These are phyloP conservation scores for Hippolais icterina DNA, from an alignment of 2,113 vertebrate genomes.

Conservation along the genomic window DNA sequence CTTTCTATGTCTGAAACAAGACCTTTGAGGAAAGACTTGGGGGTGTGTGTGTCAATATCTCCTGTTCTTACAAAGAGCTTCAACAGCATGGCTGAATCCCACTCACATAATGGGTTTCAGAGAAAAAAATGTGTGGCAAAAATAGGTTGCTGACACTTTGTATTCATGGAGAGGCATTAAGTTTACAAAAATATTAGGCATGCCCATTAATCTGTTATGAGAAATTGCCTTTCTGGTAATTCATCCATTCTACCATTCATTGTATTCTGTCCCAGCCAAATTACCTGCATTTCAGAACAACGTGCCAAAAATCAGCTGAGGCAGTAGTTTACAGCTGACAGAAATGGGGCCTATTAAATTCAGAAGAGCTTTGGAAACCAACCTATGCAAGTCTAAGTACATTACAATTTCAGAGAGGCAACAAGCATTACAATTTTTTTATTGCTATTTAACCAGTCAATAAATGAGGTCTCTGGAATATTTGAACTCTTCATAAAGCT, in stretches of 20 bases:
- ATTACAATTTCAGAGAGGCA: background rate
- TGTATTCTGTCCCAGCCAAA: background rate
- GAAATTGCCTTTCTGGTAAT: background rate
- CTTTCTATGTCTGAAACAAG: background rate
- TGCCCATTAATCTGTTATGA: background rate
- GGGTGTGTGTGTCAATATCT: background rate
- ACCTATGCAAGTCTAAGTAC: background rate
- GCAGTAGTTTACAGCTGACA: background rate
- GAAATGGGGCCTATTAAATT: background rate
- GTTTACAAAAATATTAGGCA: background rate
- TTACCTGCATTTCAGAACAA: background rate
- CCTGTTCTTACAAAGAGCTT: background rate
- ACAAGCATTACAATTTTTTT: background rate
- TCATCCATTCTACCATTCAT: background rate
- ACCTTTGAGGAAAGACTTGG: background rate
- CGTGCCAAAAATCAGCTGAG: background rate
- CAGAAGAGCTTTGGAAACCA: background rate
- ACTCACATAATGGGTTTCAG: background rate
- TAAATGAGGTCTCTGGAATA: background rate
- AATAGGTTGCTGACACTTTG: background rate
- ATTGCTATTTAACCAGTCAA: background rate
- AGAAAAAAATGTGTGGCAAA: background rate
- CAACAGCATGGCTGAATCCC: background rate
- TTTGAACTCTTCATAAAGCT: background rate
- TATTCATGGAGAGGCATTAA: background rate